phyloP scores from a whole-genome alignment of 2,797 vertebrate genomes.

The Sebastes hopkinsi region DNA sequence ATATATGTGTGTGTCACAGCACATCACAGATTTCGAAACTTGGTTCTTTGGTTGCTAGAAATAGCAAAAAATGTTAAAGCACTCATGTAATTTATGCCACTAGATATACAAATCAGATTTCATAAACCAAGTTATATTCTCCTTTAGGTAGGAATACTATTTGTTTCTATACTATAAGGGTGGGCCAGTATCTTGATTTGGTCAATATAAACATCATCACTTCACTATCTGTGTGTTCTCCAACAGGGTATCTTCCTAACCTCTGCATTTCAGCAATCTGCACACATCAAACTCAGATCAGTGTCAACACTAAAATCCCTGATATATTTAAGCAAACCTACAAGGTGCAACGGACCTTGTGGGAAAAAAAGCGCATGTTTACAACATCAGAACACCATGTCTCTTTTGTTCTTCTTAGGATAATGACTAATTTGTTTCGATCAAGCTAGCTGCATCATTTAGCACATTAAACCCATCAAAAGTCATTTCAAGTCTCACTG shows the following conservation, averaged over 20 bases:
- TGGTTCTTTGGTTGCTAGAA: background rate
- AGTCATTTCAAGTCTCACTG: slow-evolving; percentile 9
- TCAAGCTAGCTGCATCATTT: slow-evolving; percentile 12
- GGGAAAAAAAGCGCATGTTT: background rate
- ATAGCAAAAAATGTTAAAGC: background rate
- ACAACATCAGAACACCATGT: background rate
- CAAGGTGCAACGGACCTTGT: background rate
- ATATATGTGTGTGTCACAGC: background rate
- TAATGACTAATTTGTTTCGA: slow-evolving; percentile 18
- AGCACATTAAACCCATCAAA: slow-evolving; percentile 7
- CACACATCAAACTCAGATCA: background rate
- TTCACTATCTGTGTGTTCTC: background rate
- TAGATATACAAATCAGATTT: background rate
- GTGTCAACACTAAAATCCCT: background rate
- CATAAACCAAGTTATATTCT: background rate
- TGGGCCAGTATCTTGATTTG: background rate
- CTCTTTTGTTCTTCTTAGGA: slow-evolving; percentile 4
- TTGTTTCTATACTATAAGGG: background rate
- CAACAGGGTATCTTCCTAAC: background rate
- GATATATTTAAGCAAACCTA: background rate
- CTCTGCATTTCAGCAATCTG: slow-evolving; percentile 4
- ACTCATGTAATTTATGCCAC: background rate
- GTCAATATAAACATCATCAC: background rate
- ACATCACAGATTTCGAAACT: background rate
- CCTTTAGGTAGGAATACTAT: background rate